Evolutionary conservation across 2,113 vertebrate genomes (phyloP), one percentile per base, ranked within the genome.

Genomic region (Otocyon megalotis): DNA sequence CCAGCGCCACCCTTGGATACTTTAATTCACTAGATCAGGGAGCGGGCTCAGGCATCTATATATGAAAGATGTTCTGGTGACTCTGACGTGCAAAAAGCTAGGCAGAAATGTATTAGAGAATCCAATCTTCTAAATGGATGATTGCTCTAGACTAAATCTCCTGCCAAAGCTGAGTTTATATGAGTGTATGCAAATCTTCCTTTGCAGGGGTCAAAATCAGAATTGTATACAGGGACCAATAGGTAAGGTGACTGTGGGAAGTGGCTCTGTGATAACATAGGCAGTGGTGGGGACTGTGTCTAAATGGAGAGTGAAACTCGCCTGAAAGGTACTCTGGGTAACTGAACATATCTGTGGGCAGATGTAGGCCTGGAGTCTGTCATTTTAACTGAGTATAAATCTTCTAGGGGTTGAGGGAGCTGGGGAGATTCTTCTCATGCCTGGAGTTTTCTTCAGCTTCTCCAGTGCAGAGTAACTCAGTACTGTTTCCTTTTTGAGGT

Each of bases 41-140:
- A 72, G 20, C 8, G 19, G 8, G 28, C 60, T 50, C 8, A 90
- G 48, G 11, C 17, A 86, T 53, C 35, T 92, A 35, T 62, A 67
- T 77, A 87, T 95, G 14, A 65, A 58, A 37, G n/a, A 88, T 60
- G 15, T 30, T 58, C 48, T 90, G 43, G 20, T 77, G n/a, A 96
- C 94, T 94, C 37, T 97, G 88, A 80, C 63, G n/a, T 92, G 32
- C 69, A 86, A 81, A 95, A 92, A 74, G 2, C 69, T 82, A 92
- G 26, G 26, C 20, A 91, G 28, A 86, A 84, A 63, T 72, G 8
- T 65, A 63, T 26, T 69, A 58, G 53, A 87, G 24, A 93, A 71
- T 88, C 43, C 83, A 87, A 69, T 48, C 74, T 69, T 81, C n/a
- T 91, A 82, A 85, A 81, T 58, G 72, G 32, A 43, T 16, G 20